Percentiles rank a stretch among this genome's conserved stretches.
Evolutionary conservation across 2,888 invertebrate species (phyloP).

Genomic region (Drosophila mayaguana): DNA sequence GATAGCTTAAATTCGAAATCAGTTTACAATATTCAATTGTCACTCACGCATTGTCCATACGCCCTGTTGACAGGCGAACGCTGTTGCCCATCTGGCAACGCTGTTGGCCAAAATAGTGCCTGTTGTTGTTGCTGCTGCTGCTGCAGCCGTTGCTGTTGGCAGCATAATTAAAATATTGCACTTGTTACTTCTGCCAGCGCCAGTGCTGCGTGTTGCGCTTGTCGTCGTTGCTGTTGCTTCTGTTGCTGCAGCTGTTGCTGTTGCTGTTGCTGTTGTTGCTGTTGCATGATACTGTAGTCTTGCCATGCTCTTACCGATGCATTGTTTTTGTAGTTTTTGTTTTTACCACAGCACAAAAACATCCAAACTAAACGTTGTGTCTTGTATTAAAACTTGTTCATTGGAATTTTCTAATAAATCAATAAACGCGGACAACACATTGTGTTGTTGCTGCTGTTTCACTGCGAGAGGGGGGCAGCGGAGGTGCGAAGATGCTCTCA

Average conservation of each 20-base stretch:
- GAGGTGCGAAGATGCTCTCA: slow-evolving; percentile 39
- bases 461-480: not conserved
- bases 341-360: slow-evolving; percentile 42
- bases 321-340: slow-evolving; percentile 47
- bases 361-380: slow-evolving; percentile 48
- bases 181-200: slow-evolving; percentile 72
- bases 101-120: slow-evolving; percentile 42
- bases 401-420: slow-evolving; percentile 84
- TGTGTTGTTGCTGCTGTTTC: slow-evolving; percentile 29
- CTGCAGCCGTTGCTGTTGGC: slow-evolving; percentile 33
- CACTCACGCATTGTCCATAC: slow-evolving; percentile 46
- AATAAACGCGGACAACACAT: slow-evolving; percentile 80
- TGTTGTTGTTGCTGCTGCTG: slow-evolving; percentile 18
- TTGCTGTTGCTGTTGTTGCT: slow-evolving; percentile 20
- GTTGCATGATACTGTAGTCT: slow-evolving; percentile 8
- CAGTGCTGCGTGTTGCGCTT: slow-evolving; percentile 31
- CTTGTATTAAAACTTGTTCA: slow-evolving; percentile 82
- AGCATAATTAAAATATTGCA: slow-evolving; percentile 83
- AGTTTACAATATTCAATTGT: not conserved
- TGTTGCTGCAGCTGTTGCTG: slow-evolving; percentile 8
- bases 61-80: slow-evolving; percentile 23
- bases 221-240: not conserved
- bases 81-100: slow-evolving; percentile 60
- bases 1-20: too few species aligned
- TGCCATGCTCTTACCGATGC: slow-evolving; percentile 42